A percentile compares a stretch with the other conserved stretches of the same genome.
phyloP scores from a whole-genome alignment of 2,797 vertebrate genomes.

The Myotis planiceps region DNA sequence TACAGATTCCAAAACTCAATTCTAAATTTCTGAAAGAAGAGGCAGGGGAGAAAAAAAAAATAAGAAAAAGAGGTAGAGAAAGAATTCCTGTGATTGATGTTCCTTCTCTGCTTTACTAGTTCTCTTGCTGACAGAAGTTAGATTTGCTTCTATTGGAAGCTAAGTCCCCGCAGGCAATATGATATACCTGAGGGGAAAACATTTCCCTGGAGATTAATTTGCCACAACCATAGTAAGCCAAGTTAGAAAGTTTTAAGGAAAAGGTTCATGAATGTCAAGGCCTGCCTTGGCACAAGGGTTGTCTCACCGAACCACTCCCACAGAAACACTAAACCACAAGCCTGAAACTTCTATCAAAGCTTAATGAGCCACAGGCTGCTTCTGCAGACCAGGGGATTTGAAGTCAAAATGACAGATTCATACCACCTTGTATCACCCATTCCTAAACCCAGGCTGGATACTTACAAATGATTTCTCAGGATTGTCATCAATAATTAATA shows the following conservation, averaged over 20 bases:
- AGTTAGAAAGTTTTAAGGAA: not conserved
- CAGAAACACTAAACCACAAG: not conserved
- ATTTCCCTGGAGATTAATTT: not conserved
- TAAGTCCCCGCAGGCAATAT: not conserved
- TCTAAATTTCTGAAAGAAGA: not conserved
- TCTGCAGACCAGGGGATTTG: not conserved
- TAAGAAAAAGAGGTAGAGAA: not conserved
- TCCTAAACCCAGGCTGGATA: not conserved
- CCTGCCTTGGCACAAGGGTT: not conserved
- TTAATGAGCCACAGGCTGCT: not conserved
- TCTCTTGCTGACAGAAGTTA: not conserved
- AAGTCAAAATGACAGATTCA: constrained; percentile 29
- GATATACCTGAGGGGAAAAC: not conserved
- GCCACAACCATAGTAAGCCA: not conserved
- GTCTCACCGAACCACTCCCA: not conserved
- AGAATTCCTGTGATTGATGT: not conserved
- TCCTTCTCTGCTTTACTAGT: not conserved
- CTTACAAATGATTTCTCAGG: not conserved
- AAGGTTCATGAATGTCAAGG: not conserved
- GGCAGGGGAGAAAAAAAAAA: not conserved
- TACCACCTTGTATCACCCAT: not conserved
- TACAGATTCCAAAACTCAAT: not conserved
- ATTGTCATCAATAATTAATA: not conserved
- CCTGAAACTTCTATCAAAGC: not conserved
- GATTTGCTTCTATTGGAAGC: not conserved